These are phyloP conservation scores for Mimas tiliae DNA, from an alignment of 2,888 invertebrate species.

Conservation along the genomic window DNA sequence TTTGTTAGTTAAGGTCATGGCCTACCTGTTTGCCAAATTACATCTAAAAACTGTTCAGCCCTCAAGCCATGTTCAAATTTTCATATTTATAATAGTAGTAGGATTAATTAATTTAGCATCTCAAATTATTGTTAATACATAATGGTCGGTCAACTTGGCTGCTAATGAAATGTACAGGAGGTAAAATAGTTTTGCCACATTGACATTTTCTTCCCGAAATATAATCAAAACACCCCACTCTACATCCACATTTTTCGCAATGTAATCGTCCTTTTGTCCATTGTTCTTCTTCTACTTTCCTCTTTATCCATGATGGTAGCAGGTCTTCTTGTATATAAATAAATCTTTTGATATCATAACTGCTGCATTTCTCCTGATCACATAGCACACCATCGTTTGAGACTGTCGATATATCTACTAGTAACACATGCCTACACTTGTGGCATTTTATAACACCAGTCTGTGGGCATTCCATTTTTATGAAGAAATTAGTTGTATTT, in stretches of 20 bases:
- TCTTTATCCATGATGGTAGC: constrained; percentile 84
- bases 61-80: no score
- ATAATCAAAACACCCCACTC: constrained; percentile 88
- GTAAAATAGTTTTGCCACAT: constrained; percentile 82
- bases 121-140: constrained; percentile 31
- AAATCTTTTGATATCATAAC: constrained; percentile 62
- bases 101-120: constrained; percentile 6
- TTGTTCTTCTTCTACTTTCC: constrained; percentile 79
- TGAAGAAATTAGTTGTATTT: no score
- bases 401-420: constrained; percentile 49
- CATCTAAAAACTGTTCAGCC: no score
- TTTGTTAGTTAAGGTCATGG: no score
- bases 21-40: no score
- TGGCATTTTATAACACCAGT: constrained; percentile 66
- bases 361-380: constrained; percentile 53
- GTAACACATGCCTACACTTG: constrained; percentile 72
- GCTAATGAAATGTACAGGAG: constrained; percentile 85
- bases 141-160: constrained; percentile 86
- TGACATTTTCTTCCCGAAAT: constrained; percentile 86
- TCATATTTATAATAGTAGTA: no score
- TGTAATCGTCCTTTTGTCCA: constrained; percentile 89
- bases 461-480: constrained; percentile 39
- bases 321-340: constrained; percentile 84
- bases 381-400: constrained; percentile 46
- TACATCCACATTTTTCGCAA: constrained; percentile 85